These are phyloP conservation scores for Microcebus jonahi DNA, from an alignment of 2,113 vertebrate species.

Conservation along the genomic window DNA sequence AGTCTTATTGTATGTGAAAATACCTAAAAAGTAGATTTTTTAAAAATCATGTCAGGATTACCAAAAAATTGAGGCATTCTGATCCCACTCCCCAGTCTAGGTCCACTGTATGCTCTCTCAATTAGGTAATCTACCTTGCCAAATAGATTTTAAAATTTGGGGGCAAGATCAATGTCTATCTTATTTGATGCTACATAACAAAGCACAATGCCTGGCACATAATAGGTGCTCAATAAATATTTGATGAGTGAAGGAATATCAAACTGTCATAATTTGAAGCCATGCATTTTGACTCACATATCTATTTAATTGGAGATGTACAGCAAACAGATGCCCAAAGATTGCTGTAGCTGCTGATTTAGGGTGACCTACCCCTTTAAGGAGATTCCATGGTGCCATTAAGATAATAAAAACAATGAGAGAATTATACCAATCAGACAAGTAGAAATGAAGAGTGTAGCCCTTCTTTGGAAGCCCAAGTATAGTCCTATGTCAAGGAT, in stretches of 20 bases:
- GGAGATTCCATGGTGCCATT: background rate
- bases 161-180: background rate
- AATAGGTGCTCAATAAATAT: background rate
- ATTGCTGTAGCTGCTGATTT: background rate
- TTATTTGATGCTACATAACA: background rate
- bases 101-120: background rate
- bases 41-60: background rate
- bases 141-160: background rate
- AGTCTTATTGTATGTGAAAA: slow-evolving; percentile 7
- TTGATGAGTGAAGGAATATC: background rate
- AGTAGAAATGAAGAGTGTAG: background rate
- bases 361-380: background rate
- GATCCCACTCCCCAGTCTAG: background rate
- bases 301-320: background rate
- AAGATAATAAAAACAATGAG: background rate
- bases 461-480: background rate
- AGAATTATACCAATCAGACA: background rate
- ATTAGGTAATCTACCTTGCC: background rate
- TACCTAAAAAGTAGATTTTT: background rate
- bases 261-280: background rate
- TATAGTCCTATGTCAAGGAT: background rate
- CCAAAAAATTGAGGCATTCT: background rate
- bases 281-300: background rate
- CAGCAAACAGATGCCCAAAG: background rate
- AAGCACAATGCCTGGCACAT: background rate